These are phyloP conservation scores for Phenacoccus solenopsis DNA, from an alignment of 1,140 invertebrate species.

Conservation along the genomic window DNA sequence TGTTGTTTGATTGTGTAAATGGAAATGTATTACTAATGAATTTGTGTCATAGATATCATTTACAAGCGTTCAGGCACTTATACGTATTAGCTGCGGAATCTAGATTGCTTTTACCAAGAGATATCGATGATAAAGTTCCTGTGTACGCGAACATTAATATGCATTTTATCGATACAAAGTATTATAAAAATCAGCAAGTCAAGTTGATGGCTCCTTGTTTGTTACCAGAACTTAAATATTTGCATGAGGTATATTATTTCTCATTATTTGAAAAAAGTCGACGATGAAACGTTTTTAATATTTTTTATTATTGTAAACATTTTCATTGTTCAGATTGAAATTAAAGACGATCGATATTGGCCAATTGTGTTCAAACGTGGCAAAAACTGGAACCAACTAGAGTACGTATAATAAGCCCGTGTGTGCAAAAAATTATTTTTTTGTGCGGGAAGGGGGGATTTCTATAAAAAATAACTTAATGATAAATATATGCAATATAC, in stretches of 20 bases:
- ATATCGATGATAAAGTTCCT: conserved; percentile 61
- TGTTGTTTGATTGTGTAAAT: not conserved
- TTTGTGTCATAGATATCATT: conserved; percentile 34
- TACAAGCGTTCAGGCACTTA: conserved; percentile 89
- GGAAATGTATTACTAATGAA: not conserved
- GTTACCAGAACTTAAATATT: conserved; percentile 62
- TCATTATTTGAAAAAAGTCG: not conserved
- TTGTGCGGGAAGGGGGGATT: no score
- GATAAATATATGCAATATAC: no score
- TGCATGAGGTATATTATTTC: conserved; percentile 45
- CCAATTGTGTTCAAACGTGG: conserved; percentile 65
- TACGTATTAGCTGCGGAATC: conserved; percentile 89
- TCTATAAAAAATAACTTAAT: no score
- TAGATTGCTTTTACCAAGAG: conserved; percentile 69
- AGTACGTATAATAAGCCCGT: no score
- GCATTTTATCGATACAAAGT: conserved; percentile 38
- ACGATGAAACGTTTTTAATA: conserved; percentile 10
- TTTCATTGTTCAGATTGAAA: conserved; percentile 40
- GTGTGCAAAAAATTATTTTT: conserved; percentile 26
- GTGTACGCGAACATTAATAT: conserved; percentile 70
- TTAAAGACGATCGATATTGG: conserved; percentile 74
- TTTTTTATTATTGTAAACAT: conserved; percentile 30
- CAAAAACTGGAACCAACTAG: conserved; percentile 68
- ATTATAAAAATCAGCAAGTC: conserved; percentile 40
- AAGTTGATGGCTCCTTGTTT: conserved; percentile 66